Evolutionary conservation across 2,888 invertebrate genomes (phyloP).

Genomic region (Ischnus inquisitorius): DNA sequence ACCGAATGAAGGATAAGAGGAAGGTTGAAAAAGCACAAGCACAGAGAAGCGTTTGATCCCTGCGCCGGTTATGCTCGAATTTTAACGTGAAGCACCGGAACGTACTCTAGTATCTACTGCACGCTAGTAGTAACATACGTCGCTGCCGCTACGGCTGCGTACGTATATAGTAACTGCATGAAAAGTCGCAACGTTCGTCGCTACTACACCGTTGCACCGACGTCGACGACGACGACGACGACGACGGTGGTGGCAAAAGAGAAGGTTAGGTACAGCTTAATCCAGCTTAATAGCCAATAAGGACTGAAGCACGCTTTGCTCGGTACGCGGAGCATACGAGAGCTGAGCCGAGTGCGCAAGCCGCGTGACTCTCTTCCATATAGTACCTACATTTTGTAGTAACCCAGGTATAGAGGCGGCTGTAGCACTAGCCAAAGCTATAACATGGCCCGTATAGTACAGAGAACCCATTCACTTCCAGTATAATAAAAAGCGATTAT

Average conservation of each 20-base stretch:
- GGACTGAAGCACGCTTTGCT: constrained; percentile 36
- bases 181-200: constrained; percentile 15
- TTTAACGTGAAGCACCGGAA: constrained; percentile 35
- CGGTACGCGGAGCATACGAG: constrained; percentile 20
- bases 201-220: background rate
- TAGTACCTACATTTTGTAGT: constrained; percentile 19
- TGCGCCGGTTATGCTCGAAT: constrained; percentile 37
- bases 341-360: constrained; percentile 24
- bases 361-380: constrained; percentile 32
- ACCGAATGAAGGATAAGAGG: background rate
- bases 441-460: background rate
- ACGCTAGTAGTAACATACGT: constrained; percentile 4
- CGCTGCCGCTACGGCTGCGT: background rate
- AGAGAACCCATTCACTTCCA: constrained; percentile 7
- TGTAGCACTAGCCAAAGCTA: background rate
- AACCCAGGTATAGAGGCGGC: constrained; percentile 2
- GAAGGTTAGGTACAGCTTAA: constrained; percentile 48
- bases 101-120: background rate
- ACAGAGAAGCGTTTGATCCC: constrained; percentile 33
- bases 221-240: constrained; percentile 18
- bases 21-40: constrained; percentile 2
- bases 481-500: constrained; percentile 47
- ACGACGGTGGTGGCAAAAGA: constrained; percentile 28
- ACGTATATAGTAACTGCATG: constrained; percentile 3
- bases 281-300: constrained; percentile 62